Percentiles rank a stretch among this genome's conserved stretches.
Evolutionary conservation across 2,113 vertebrate species (phyloP).

Genomic region (Balaenoptera acutorostrata): DNA sequence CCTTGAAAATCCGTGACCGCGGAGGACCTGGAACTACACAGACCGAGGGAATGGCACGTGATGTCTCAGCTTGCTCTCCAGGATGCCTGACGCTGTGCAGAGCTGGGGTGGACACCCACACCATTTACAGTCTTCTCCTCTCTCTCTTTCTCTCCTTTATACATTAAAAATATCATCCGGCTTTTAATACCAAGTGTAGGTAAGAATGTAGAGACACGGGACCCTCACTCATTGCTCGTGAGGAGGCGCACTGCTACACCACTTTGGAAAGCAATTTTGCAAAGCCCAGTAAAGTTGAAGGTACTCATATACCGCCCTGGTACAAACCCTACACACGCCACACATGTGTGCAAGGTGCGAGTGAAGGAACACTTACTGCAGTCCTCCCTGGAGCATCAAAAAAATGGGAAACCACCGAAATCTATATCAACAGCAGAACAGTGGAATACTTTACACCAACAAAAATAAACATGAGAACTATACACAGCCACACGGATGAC

Average conservation of each 20-base stretch:
- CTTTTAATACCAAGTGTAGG: not conserved
- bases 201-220: not conserved
- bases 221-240: no score
- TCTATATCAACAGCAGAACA: no score
- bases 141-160: not conserved
- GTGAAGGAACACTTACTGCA: not conserved
- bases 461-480: not conserved
- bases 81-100: fast-evolving
- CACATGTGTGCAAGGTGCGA: fast-evolving
- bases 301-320: not conserved
- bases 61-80: not conserved
- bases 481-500: fast-evolving
- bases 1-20: fast-evolving
- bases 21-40: not conserved
- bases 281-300: not conserved
- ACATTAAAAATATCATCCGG: not conserved
- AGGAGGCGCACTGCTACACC: fast-evolving
- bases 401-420: not conserved
- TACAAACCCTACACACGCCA: not conserved
- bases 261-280: not conserved
- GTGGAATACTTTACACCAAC: not conserved
- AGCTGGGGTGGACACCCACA: not conserved
- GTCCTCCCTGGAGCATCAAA: fast-evolving
- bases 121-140: not conserved
- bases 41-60: fast-evolving